Base-by-base conservation (phyloP, 92 coral and sea anemone species). In the Meandrina meandrites region DNA sequence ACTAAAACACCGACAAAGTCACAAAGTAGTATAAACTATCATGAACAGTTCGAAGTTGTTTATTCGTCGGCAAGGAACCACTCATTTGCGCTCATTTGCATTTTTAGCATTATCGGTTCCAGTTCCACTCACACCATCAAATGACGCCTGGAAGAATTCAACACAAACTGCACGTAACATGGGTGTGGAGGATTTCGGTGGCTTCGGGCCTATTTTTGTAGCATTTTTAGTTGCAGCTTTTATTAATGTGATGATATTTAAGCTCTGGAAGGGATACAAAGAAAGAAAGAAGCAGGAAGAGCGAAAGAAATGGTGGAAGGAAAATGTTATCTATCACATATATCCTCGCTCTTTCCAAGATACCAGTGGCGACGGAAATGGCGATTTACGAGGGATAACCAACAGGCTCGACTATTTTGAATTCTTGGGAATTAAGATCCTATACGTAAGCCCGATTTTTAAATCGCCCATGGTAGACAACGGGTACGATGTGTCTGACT, bases 311-410 rank as follows among this genome's bases (percentile, higher is more conserved):
- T 96, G 98, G 98, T 96, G 98, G 96, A 91, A 88, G 80, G 80
- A 91, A 30, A 93, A 91, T 31, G 98, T 93, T 19, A 92, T 95
- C 18, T 96, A 94, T 82, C 98, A 96, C 70, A 87, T 96, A 62
- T 95, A 96, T 70, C 98, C 98, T 21, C 92, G 98, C 32, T 96
- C 98, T 3, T 96, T 93, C 75, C 90, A 90, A 69, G 98, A 96
- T 76, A 86, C 98, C 3, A 89, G 30, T 71, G 96, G 95, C 14
- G 98, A 96, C 68, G 98, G 98, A 15, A 93, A 92, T 76, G 98
- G 98, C 53, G 98, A 96, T 77, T 82, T 96, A 45, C 85, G 91
- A 32, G 98, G 98, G 75, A 93, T 96, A 58, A 84, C 80, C 21
- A 68, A 91, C 27, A 91, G 91, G 47, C 93, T 96, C n/a, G 90